A percentile compares a stretch with the other conserved stretches of the same genome.
Conservation (phyloP, 2,888 invertebrate genomes). For the Antheraea assamensis region DNA sequence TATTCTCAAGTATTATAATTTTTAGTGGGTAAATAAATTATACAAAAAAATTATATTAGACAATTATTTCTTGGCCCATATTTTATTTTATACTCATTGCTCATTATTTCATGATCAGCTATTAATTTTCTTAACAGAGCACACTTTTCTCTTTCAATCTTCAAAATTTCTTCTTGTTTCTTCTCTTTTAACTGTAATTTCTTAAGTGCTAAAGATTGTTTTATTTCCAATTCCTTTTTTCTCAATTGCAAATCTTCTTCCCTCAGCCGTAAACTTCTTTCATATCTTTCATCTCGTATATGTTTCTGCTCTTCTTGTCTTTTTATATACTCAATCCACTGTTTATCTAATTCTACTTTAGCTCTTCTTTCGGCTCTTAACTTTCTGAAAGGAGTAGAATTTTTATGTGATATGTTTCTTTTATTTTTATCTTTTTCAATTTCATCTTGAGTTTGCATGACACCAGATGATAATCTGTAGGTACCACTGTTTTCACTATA, state of each 20-base stretch:
- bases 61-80: slow-evolving; percentile 25
- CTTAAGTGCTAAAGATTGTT: slow-evolving; percentile 60
- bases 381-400: slow-evolving; percentile 54
- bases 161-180: slow-evolving; percentile 62
- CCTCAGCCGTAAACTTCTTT: slow-evolving; percentile 56
- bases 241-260: slow-evolving; percentile 62
- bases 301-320: slow-evolving; percentile 60
- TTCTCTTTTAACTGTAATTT: slow-evolving; percentile 61
- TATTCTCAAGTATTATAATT: not conserved
- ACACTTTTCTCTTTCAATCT: slow-evolving; percentile 66
- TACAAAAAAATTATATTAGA: not conserved
- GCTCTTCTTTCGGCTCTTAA: slow-evolving; percentile 58
- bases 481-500: slow-evolving; percentile 51
- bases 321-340: slow-evolving; percentile 63
- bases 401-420: slow-evolving; percentile 44
- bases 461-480: slow-evolving; percentile 60
- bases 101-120: slow-evolving; percentile 41
- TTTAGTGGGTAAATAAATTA: not conserved
- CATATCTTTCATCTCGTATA: slow-evolving; percentile 57
- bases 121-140: slow-evolving; percentile 53
- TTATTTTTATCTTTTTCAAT: slow-evolving; percentile 44
- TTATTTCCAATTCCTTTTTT: slow-evolving; percentile 62
- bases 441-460: slow-evolving; percentile 45
- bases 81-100: slow-evolving; percentile 28
- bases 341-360: slow-evolving; percentile 63